Evolutionary conservation across 2,888 invertebrate species (phyloP).

Genomic region (Belgica antarctica): DNA sequence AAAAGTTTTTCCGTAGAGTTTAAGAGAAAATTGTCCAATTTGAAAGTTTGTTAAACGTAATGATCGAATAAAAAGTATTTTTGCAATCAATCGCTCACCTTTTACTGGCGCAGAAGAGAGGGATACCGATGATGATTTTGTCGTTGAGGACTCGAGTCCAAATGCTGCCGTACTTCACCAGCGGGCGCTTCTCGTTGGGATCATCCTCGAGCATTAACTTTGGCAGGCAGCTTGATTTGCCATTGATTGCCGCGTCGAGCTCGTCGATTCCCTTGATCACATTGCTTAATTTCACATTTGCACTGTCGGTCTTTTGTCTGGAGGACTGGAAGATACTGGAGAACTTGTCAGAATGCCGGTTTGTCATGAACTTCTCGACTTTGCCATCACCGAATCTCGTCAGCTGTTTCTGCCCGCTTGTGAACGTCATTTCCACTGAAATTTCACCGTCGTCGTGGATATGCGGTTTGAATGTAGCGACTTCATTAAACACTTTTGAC

Average conservation of each 20-base stretch:
- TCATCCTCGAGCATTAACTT: not conserved
- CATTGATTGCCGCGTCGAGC: too few species aligned
- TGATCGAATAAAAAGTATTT: slow-evolving; percentile 25
- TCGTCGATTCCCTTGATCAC: too few species aligned
- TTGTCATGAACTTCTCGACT: too few species aligned
- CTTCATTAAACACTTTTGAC: not conserved
- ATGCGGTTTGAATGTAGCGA: not conserved
- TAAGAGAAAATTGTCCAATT: slow-evolving; percentile 35
- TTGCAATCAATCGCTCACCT: slow-evolving; percentile 45
- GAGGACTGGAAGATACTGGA: too few species aligned
- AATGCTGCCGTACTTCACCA: slow-evolving; percentile 46
- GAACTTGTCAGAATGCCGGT: too few species aligned
- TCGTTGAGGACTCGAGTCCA: slow-evolving; percentile 45
- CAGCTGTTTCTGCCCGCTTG: too few species aligned
- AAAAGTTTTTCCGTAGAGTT: not conserved
- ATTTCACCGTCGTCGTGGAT: too few species aligned
- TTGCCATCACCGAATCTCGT: too few species aligned
- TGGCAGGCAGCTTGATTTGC: too few species aligned
- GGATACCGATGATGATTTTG: slow-evolving; percentile 46
- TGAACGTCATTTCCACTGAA: too few species aligned
- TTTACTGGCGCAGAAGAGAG: slow-evolving; percentile 45
- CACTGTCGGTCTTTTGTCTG: too few species aligned
- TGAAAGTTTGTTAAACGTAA: slow-evolving; percentile 21
- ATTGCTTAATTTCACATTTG: too few species aligned
- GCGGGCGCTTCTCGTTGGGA: slow-evolving; percentile 45